Evolutionary conservation across 2,797 vertebrate species (phyloP).

Genomic region (Staurois parvus): DNA sequence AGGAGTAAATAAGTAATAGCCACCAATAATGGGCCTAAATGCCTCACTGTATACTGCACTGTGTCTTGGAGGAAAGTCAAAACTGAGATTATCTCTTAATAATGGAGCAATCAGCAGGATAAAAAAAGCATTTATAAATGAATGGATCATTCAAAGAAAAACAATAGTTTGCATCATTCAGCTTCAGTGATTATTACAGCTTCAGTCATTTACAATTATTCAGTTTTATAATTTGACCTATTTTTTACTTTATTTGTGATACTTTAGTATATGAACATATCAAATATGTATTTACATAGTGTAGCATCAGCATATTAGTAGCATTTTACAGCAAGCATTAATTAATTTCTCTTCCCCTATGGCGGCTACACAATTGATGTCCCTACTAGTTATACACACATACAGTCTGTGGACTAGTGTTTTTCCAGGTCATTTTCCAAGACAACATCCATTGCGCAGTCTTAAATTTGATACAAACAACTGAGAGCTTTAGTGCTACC

Average conservation of each 20-base stretch:
- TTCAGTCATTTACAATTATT: background rate
- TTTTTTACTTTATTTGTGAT: background rate
- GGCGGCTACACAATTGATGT: too few species aligned
- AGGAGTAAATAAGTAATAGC: conserved; percentile 8
- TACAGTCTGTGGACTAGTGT: too few species aligned
- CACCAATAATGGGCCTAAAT: background rate
- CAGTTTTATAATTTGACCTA: background rate
- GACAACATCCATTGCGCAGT: too few species aligned
- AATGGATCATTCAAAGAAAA: background rate
- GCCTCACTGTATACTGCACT: background rate
- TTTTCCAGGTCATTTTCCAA: too few species aligned
- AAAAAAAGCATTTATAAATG: background rate
- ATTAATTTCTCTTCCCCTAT: too few species aligned
- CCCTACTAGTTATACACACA: too few species aligned
- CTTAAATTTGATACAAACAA: too few species aligned
- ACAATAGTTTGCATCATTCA: background rate
- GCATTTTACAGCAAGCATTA: too few species aligned
- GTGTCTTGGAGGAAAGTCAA: background rate
- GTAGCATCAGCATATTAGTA: too few species aligned
- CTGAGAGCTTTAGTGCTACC: too few species aligned
- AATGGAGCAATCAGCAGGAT: background rate
- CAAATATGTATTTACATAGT: too few species aligned
- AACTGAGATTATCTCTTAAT: background rate
- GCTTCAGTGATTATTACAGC: background rate
- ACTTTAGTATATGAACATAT: background rate